Evolutionary conservation across 2,113 vertebrate species (phyloP).

Genomic region (Hippolais icterina): DNA sequence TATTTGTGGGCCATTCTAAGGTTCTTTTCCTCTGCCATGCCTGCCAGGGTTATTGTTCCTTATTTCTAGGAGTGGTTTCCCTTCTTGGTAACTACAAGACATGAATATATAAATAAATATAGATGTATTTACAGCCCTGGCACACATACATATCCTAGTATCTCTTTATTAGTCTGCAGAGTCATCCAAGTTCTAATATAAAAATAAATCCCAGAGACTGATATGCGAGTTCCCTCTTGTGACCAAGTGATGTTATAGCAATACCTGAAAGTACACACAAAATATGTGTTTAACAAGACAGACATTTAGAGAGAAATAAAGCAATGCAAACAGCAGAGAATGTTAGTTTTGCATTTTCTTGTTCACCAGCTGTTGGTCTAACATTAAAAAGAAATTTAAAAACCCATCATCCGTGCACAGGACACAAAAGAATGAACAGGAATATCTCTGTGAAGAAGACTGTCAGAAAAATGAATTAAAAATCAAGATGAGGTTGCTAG

Average conservation of each 20-base stretch:
- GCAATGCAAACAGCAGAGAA: background rate
- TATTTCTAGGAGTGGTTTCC: background rate
- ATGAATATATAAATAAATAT: background rate
- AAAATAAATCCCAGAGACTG: background rate
- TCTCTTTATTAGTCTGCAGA: background rate
- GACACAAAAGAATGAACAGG: background rate
- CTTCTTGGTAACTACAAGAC: background rate
- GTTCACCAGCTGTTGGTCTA: background rate
- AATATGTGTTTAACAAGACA: accelerated
- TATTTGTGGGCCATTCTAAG: background rate
- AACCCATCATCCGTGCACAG: background rate
- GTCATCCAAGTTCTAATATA: background rate
- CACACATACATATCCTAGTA: background rate
- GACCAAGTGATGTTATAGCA: background rate
- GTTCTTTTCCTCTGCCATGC: background rate
- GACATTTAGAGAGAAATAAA: background rate
- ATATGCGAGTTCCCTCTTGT: slow-evolving; percentile 36
- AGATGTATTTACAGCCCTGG: background rate
- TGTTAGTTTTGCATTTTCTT: background rate
- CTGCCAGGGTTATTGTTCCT: background rate
- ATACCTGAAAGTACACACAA: background rate
- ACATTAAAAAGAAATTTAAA: background rate
- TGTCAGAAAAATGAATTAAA: background rate
- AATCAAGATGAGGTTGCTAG: background rate
- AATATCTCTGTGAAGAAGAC: background rate